Evolutionary conservation across 2,113 vertebrate genomes (phyloP), one percentile per base, ranked within the genome.

Genomic region (Puma concolor): DNA sequence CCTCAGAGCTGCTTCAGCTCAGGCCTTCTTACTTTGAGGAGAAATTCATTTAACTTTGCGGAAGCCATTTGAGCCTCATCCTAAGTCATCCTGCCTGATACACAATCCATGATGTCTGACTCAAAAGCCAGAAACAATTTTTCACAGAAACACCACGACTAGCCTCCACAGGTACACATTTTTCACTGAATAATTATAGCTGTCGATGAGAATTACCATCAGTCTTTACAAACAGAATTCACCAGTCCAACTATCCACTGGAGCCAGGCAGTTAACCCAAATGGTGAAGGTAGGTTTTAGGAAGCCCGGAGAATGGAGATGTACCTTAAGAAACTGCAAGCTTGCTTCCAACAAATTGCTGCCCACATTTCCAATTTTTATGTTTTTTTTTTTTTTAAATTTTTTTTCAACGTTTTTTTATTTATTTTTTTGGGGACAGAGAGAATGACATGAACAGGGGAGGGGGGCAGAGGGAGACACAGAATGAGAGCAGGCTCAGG

Each of bases 141-240:
- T 74, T 83, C 57, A 95, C 8, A 77, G 64, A 88, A 92, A 72
- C 48, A 36, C 8, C 16, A 31, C 4, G 38, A 72, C 36, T 76
- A 71, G 3, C n/a, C 19, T 90, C 71, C 4, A 23, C 0, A 0
- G 25, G 17, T 44, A 41, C 13, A 16, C 1, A 64, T 64, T 60
- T 69, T 91, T 44, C 50, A 91, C 15, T 48, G 36, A 82, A 38
- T 88, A 93, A 80, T 93, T 57, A 48, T 11, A 92, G 25, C 66
- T 83, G 16, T 84, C 81, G 36, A 5, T 41, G 27, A 41, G 23
- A 90, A 76, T 94, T 72, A 72, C 69, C 29, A 15, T 31, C 16
- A 63, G 57, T 10, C 41, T 83, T 88, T 57, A 33, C 31, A 94
- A 67, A 67, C 5, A 60, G 29, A 74, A 29, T 48, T 84, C 0